Percentiles rank a stretch among this genome's conserved stretches.
These are phyloP conservation scores for Brachyhypopomus occidentalis DNA, from an alignment of 2,113 vertebrate genomes.

Conservation along the genomic window DNA sequence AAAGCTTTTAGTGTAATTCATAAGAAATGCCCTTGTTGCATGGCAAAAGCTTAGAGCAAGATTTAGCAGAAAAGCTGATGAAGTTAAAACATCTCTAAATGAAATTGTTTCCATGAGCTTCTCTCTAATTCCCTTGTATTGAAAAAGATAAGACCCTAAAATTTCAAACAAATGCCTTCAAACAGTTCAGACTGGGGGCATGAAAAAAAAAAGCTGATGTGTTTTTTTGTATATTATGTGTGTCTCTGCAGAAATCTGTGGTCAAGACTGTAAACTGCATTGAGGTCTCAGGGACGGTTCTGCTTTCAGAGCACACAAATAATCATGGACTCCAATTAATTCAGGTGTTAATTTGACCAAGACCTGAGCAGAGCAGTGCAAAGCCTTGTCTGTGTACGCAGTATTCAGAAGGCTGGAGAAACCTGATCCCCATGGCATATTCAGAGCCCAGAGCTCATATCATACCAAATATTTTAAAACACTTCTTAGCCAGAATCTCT, in stretches of 20 bases:
- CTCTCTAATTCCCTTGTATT: constrained; percentile 64
- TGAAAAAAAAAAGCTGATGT: constrained; percentile 34
- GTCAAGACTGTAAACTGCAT: too few species aligned
- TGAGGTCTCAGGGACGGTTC: too few species aligned
- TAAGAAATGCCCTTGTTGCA: constrained; percentile 62
- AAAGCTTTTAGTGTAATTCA: constrained; percentile 87
- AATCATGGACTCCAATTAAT: too few species aligned
- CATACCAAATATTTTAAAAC: too few species aligned
- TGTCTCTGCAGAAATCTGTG: not conserved
- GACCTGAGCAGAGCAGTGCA: too few species aligned
- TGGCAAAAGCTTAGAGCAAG: constrained; percentile 67
- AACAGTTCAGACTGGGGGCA: not conserved
- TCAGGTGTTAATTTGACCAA: too few species aligned
- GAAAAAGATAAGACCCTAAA: constrained; percentile 66
- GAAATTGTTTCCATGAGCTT: constrained; percentile 69
- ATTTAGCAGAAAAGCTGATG: constrained; percentile 71
- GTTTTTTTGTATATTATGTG: not conserved
- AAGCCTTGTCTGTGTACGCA: too few species aligned
- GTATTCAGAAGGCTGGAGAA: too few species aligned
- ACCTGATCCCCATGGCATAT: too few species aligned
- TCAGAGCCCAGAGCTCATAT: too few species aligned
- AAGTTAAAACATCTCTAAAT: constrained; percentile 76
- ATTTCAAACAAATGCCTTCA: constrained; percentile 26
- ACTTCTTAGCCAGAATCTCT: too few species aligned
- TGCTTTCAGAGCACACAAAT: too few species aligned